phyloP scores from a whole-genome alignment of 1,140 invertebrate species.

The Reticulitermes speratus region DNA sequence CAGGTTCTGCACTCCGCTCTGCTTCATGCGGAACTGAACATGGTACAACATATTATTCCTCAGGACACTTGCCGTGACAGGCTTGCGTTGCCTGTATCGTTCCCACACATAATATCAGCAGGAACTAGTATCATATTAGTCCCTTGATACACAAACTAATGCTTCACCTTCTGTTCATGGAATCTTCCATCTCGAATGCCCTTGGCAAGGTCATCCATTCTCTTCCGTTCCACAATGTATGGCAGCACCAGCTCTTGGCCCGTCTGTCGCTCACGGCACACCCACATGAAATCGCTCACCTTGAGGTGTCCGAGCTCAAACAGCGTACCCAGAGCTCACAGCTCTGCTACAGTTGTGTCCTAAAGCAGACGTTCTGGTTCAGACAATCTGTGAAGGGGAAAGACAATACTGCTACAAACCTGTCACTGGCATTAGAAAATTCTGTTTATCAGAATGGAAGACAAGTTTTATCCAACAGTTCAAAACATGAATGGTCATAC shows the following conservation, averaged over 20 bases:
- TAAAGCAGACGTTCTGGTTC: conserved; percentile 39
- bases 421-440: too few relatives aligned
- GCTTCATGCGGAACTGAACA: conserved; percentile 74
- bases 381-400: neutral
- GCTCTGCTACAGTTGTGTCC: conserved; percentile 56
- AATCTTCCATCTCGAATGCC: conserved; percentile 94
- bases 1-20: conserved; percentile 74
- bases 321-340: conserved; percentile 63
- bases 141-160: neutral
- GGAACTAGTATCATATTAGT: too few relatives aligned
- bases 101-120: too few relatives aligned
- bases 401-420: too few relatives aligned
- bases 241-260: conserved; percentile 81
- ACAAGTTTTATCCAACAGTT: too few relatives aligned
- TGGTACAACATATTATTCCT: neutral
- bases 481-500: too few relatives aligned
- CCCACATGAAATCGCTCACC: conserved; percentile 92
- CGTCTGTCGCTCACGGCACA: conserved; percentile 61
- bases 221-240: conserved; percentile 89
- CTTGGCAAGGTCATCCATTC: conserved; percentile 86
- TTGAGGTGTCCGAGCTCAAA: conserved; percentile 84
- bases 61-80: too few relatives aligned
- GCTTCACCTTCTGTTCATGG: conserved; percentile 84
- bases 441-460: too few relatives aligned
- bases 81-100: too few relatives aligned